phyloP scores from a whole-genome alignment of 2,888 invertebrate species.

The Eupithecia vulgata region DNA sequence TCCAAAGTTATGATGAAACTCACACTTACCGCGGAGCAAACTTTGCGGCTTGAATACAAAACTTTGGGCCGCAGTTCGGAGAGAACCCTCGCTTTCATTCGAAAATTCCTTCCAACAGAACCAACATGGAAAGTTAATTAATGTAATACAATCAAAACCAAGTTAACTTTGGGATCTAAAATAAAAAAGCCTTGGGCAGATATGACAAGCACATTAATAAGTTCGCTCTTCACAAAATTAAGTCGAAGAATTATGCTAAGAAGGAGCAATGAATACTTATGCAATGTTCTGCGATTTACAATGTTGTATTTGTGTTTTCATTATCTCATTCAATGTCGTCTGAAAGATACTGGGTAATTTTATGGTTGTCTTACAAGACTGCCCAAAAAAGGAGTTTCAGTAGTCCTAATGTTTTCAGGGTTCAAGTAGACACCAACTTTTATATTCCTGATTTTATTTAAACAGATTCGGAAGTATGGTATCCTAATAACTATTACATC shows the following conservation, averaged over 20 bases:
- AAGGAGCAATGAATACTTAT: conserved; percentile 9
- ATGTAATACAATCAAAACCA: conserved; percentile 35
- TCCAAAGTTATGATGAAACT: conserved; percentile 20
- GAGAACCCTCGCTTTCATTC: conserved; percentile 17
- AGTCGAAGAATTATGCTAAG: conserved; percentile 15
- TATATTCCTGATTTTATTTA: too few species aligned
- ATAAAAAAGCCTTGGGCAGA: conserved; percentile 23
- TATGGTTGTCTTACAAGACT: neutral
- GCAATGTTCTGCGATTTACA: conserved; percentile 16
- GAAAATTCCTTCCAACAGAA: conserved; percentile 26
- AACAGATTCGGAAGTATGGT: too few species aligned
- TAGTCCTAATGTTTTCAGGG: too few species aligned
- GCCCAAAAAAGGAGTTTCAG: neutral
- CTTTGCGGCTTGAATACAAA: conserved; percentile 23
- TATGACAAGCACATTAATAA: conserved; percentile 24
- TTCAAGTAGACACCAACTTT: too few species aligned
- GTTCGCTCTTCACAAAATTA: conserved; percentile 15
- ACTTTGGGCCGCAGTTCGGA: conserved; percentile 22
- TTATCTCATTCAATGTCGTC: neutral
- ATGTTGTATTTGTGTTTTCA: neutral
- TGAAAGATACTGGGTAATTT: neutral
- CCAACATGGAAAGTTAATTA: conserved; percentile 34
- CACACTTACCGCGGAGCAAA: conserved; percentile 11
- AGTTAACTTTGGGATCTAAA: conserved; percentile 30
- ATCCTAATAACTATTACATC: too few species aligned